A percentile compares a stretch with the other conserved stretches of the same genome.
phyloP scores from a whole-genome alignment of 1,140 invertebrate genomes.

The Tetramorium alpestre region DNA sequence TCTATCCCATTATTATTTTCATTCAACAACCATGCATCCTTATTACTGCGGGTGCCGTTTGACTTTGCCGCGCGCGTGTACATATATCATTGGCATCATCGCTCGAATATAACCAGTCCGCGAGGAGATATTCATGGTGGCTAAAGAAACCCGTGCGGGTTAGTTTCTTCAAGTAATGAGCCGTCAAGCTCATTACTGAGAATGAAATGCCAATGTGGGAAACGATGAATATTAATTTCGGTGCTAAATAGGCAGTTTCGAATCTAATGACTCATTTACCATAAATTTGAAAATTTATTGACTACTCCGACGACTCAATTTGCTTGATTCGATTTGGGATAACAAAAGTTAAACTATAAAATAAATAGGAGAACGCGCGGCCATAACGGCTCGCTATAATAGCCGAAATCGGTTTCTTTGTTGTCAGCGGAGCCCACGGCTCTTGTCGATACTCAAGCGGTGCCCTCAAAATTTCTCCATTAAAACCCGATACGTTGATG shows the following conservation, averaged over 20 bases:
- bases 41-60: slow-evolving; percentile 52
- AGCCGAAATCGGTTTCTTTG: slow-evolving; percentile 31
- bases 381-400: slow-evolving; percentile 23
- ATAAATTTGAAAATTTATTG: slow-evolving; percentile 61
- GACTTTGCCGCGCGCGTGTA: slow-evolving; percentile 29
- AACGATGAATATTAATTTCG: slow-evolving; percentile 66
- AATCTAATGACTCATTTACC: not conserved
- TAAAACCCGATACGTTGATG: slow-evolving; percentile 41
- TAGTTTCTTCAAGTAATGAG: slow-evolving; percentile 57
- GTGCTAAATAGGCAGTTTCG: slow-evolving; percentile 9
- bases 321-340: not conserved
- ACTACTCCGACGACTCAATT: slow-evolving; percentile 1
- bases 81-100: slow-evolving; percentile 21
- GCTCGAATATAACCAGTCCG: not conserved
- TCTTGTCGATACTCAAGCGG: slow-evolving; percentile 22
- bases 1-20: slow-evolving; percentile 50
- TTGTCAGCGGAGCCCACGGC: not conserved
- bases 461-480: slow-evolving; percentile 48
- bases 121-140: not conserved
- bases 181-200: slow-evolving; percentile 28
- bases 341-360: slow-evolving; percentile 45
- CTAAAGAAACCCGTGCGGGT: not conserved
- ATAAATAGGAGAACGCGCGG: slow-evolving; percentile 19
- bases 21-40: slow-evolving; percentile 1
- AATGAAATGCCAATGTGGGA: slow-evolving; percentile 19